A percentile compares a stretch with the other conserved stretches of the same genome.
These are phyloP conservation scores for Erythrocercus mccallii DNA, from an alignment of 2,113 vertebrate species.

Conservation along the genomic window DNA sequence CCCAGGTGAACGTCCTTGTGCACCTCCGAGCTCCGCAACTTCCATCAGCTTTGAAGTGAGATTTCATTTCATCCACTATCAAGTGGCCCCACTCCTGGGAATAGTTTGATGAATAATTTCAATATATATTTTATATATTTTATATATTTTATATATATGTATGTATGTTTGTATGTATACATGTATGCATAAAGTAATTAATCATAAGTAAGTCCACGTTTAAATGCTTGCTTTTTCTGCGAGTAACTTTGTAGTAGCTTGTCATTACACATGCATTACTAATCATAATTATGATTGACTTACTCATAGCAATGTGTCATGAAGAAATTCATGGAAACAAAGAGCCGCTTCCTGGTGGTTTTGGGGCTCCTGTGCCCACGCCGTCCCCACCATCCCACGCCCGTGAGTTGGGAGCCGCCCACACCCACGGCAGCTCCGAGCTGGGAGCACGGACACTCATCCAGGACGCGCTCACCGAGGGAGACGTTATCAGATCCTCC, in stretches of 20 bases:
- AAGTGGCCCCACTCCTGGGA: background rate
- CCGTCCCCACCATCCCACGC: rapidly evolving
- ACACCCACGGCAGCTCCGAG: background rate
- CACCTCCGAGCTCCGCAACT: rapidly evolving
- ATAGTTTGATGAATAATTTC: background rate
- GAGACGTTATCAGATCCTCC: background rate
- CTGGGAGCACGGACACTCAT: rapidly evolving
- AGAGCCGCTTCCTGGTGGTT: background rate
- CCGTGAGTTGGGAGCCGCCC: background rate
- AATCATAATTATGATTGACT: rapidly evolving
- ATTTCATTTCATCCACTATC: background rate
- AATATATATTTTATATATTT: rapidly evolving
- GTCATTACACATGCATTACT: background rate
- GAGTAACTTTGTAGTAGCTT: background rate
- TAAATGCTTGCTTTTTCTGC: background rate
- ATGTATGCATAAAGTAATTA: rapidly evolving
- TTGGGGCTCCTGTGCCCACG: background rate
- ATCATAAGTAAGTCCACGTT: rapidly evolving
- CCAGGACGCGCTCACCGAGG: background rate
- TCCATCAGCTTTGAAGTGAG: background rate
- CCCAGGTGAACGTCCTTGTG: rapidly evolving
- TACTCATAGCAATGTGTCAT: background rate
- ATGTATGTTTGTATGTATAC: background rate
- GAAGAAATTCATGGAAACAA: background rate
- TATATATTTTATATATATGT: background rate